These are phyloP conservation scores for Anastrepha ludens DNA, from an alignment of 1,140 invertebrate species.

Conservation along the genomic window DNA sequence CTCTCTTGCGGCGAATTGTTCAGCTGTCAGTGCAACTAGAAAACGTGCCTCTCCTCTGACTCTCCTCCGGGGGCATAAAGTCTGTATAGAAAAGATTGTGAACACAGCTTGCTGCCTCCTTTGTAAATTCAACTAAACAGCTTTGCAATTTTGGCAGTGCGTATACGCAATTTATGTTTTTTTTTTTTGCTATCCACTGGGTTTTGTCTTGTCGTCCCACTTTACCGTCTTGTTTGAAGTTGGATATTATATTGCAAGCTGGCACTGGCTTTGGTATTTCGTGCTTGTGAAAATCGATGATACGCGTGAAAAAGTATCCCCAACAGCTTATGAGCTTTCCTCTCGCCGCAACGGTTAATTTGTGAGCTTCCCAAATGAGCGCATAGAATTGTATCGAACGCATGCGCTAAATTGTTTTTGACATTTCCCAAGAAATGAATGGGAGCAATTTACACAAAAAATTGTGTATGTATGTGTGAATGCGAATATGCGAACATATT, in stretches of 20 bases:
- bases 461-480: neutral
- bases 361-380: neutral
- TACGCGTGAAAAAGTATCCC: neutral
- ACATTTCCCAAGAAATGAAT: slow-evolving; percentile 33
- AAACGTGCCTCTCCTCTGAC: neutral
- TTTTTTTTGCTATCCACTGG: neutral
- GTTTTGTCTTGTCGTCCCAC: neutral
- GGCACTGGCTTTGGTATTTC: neutral
- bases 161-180: slow-evolving; percentile 31
- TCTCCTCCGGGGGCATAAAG: neutral
- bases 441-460: neutral
- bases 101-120: neutral
- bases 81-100: neutral
- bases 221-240: neutral
- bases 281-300: slow-evolving; percentile 48
- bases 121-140: neutral
- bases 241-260: neutral
- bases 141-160: neutral
- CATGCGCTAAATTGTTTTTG: neutral
- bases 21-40: neutral
- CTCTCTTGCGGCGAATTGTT: neutral
- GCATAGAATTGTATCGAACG: neutral
- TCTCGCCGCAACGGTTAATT: neutral
- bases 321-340: neutral
- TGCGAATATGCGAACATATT: neutral